phyloP scores from a whole-genome alignment of 2,888 invertebrate genomes.

The Poecilus cupreus region DNA sequence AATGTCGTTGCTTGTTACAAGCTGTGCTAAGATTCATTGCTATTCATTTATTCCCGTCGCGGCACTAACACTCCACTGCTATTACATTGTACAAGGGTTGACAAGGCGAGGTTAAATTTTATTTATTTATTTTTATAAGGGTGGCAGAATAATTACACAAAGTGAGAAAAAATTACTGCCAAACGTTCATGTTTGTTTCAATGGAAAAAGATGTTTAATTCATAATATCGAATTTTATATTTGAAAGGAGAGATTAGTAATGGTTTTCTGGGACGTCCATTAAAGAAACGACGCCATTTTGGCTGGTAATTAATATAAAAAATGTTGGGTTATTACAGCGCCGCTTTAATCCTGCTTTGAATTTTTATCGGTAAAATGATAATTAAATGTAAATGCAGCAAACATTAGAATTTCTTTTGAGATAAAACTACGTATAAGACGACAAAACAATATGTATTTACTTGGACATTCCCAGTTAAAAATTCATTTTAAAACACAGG shows the following conservation, averaged over 20 bases:
- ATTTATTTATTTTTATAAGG: slow-evolving; percentile 2
- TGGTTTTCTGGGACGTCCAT: neutral
- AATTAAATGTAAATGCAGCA: slow-evolving; percentile 16
- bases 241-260: neutral
- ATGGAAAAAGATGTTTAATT: neutral
- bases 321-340: neutral
- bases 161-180: neutral
- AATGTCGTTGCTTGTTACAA: neutral
- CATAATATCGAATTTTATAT: neutral
- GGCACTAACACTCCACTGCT: neutral
- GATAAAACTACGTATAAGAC: too few relatives aligned
- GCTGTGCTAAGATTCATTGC: neutral
- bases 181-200: neutral
- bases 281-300: neutral
- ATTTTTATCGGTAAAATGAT: slow-evolving; percentile 5
- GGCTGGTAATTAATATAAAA: neutral
- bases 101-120: neutral
- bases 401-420: neutral
- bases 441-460: neutral
- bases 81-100: neutral
- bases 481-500: too few relatives aligned
- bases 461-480: too few relatives aligned
- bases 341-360: neutral
- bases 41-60: slow-evolving; percentile 17
- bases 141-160: neutral